phyloP scores from a whole-genome alignment of 1,140 invertebrate genomes.

The Caenorhabditis inopinata region DNA sequence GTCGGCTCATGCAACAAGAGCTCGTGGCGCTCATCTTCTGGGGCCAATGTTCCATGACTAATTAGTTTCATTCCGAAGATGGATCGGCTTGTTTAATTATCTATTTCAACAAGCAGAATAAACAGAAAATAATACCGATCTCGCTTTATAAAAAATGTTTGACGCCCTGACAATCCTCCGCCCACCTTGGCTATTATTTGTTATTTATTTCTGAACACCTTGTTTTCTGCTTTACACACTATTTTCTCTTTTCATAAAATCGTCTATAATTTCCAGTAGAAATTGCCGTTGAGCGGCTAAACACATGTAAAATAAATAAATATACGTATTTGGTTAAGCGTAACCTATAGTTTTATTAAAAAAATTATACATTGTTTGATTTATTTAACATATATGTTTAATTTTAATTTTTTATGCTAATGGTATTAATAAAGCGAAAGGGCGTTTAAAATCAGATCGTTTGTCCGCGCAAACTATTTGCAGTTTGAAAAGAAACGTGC shows the following conservation, averaged over 20 bases:
- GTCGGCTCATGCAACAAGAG: background rate
- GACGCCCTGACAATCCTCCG: background rate
- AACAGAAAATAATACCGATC: background rate
- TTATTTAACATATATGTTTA: background rate
- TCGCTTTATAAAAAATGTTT: background rate
- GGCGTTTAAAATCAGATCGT: no score
- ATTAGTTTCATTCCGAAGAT: no score
- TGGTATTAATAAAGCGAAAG: no score
- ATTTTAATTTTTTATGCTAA: no score
- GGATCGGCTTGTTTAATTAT: no score
- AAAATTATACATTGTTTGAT: no score
- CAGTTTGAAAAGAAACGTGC: constrained; percentile 9
- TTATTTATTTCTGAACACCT: background rate
- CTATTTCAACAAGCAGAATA: no score
- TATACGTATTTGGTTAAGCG: no score
- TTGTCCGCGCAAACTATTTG: no score
- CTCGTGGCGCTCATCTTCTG: background rate
- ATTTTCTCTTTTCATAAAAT: background rate
- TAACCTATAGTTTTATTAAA: no score
- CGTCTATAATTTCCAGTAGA: background rate
- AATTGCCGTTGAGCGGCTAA: background rate
- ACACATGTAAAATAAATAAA: constrained; percentile 26
- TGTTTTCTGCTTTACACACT: background rate
- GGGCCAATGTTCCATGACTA: constrained; percentile 5
- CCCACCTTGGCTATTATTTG: background rate